Evolutionary conservation across 1,140 invertebrate species (phyloP).

Genomic region (Drosophila biarmipes): DNA sequence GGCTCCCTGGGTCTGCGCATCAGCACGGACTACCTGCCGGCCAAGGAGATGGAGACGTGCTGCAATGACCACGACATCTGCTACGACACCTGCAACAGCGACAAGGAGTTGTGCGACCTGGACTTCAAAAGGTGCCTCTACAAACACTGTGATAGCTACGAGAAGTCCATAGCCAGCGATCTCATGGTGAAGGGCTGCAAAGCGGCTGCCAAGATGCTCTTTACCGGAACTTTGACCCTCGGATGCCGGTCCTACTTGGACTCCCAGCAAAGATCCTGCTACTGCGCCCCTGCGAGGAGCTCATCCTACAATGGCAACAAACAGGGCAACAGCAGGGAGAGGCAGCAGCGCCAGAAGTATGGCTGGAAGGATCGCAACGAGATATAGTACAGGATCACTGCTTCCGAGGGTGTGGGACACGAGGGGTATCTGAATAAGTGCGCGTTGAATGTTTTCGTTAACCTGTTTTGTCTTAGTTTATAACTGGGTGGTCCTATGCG

Average conservation of each 20-base stretch:
- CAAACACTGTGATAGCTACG: conserved; percentile 91
- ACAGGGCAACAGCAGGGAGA: conserved; percentile 61
- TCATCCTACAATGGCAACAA: conserved; percentile 34
- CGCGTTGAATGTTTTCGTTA: conserved; percentile 57
- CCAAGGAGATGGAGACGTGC: conserved; percentile 92
- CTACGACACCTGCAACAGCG: conserved; percentile 94
- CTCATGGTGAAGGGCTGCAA: conserved; percentile 91
- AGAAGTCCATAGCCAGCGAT: conserved; percentile 86
- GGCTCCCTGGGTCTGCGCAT: conserved; percentile 91
- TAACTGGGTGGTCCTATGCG: background rate
- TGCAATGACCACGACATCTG: conserved; percentile 95
- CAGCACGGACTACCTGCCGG: conserved; percentile 90
- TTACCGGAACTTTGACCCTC: conserved; percentile 91
- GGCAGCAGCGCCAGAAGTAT: conserved; percentile 72
- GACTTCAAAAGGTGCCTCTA: conserved; percentile 94
- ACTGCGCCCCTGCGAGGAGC: conserved; percentile 85
- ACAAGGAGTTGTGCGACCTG: conserved; percentile 94
- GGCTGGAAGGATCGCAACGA: conserved; percentile 82
- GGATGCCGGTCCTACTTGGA: conserved; percentile 93
- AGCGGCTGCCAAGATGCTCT: conserved; percentile 92
- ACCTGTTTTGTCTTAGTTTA: conserved; percentile 44
- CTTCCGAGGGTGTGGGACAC: conserved; percentile 19
- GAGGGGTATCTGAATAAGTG: conserved; percentile 7
- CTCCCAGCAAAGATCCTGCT: conserved; percentile 92
- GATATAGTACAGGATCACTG: conserved; percentile 48